Base-by-base conservation (phyloP, 2,888 invertebrate genomes). In the Diarsia mendica region DNA sequence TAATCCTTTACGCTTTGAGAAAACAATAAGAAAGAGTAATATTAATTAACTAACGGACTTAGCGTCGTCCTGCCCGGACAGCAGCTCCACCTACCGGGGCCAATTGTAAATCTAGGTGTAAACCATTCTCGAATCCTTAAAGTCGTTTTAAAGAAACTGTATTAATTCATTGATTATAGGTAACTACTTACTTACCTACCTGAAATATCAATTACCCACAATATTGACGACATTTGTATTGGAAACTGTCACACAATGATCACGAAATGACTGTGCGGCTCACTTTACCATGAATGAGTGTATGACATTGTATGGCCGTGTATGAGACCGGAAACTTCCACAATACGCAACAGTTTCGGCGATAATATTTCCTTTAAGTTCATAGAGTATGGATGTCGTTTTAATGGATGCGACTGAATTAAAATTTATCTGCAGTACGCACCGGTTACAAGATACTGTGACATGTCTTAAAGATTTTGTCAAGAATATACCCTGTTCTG, bases 181-280 rank as follows among this genome's bases (percentile, higher is more conserved):
- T 13, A n/a, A n/a, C n/a, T n/a, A 28, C 49, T 49, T 20, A 39
- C 48, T 48, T 77, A 78, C 78, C 80, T 77, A 78, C 78, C 80
- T 82, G 79, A 33, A 80, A 75, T 76, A 83, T 76, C 81, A 84
- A 83, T 85, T 76, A 28, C 20, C 15, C 11, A 72, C 82, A 81
- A 74, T 65, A 61, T 60, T 60, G 33, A 71, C 67, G 51, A 69
- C 55, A 71, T 67, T 69, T 48, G 61, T 60, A 39, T 70, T 60
- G 75, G n/a, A 44, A 63, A 63, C 53, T 46, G 65, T 53, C 46
- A 20, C 33, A 68, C 63, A 82, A 77, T 71, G 51, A 6, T 51
- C 60, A 51, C 70, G 20, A 85, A 84, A 77, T 77, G 82, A 61
- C 82, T 70, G 63, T 13, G 51, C 55, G 58, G 67, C 61, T 83